Conservation (phyloP, 2,113 vertebrate genomes). For the Sterna hirundo region DNA sequence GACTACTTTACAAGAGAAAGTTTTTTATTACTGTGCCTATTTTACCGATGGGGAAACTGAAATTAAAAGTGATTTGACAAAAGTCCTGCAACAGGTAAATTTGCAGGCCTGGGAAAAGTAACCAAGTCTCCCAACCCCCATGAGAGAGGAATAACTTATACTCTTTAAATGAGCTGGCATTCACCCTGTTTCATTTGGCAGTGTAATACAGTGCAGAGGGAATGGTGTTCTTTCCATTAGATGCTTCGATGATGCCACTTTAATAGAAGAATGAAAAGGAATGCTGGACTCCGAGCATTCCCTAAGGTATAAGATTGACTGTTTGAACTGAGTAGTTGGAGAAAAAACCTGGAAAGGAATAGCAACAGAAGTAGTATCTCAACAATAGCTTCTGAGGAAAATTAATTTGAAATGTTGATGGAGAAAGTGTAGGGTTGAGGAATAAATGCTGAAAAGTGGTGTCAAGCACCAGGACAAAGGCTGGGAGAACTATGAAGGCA, state of each 20-base stretch:
- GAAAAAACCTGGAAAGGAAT: not conserved
- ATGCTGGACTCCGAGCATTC: not conserved
- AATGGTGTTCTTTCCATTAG: constrained; percentile 35
- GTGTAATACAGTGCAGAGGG: not conserved
- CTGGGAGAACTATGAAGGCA: not conserved
- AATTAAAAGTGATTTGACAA: not conserved
- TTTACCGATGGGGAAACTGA: not conserved
- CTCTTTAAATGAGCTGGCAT: constrained; percentile 1
- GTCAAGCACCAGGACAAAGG: not conserved
- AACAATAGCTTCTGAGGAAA: not conserved
- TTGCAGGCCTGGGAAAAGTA: not conserved
- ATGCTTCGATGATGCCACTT: constrained; percentile 5
- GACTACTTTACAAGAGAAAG: not conserved
- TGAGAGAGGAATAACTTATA: not conserved
- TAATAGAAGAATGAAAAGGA: constrained; percentile 11
- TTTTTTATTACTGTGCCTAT: not conserved
- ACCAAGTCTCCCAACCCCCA: not conserved
- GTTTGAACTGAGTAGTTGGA: not conserved
- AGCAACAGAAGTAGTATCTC: not conserved
- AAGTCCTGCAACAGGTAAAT: not conserved
- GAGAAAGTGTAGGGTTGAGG: not conserved
- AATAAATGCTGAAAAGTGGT: not conserved
- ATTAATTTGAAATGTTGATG: not conserved
- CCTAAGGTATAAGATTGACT: not conserved
- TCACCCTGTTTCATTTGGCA: constrained; percentile 25